These are phyloP conservation scores for Oryzias sinensis DNA, from an alignment of 2,797 vertebrate species.

Conservation along the genomic window DNA sequence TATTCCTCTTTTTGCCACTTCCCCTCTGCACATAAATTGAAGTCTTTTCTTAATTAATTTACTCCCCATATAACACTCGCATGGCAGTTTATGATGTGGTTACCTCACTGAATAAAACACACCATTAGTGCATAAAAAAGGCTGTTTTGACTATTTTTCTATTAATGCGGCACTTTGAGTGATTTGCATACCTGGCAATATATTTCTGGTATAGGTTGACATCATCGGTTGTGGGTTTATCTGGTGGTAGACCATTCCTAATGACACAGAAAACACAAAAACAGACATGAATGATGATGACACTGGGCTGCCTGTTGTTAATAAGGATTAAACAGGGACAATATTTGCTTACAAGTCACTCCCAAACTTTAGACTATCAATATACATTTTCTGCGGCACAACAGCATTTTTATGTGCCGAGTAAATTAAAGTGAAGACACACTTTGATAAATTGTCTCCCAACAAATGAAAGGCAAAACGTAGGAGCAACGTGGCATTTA, in stretches of 20 bases:
- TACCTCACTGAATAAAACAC: slow-evolving; percentile 71
- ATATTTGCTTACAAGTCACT: slow-evolving; percentile 81
- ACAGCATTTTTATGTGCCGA: slow-evolving; percentile 69
- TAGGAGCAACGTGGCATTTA: slow-evolving; percentile 71
- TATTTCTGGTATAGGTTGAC: slow-evolving; percentile 99
- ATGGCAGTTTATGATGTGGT: slow-evolving; percentile 45
- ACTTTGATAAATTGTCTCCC: slow-evolving; percentile 80
- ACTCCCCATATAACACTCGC: slow-evolving; percentile 59
- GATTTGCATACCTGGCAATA: slow-evolving; percentile 97
- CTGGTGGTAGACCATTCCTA: slow-evolving; percentile 98
- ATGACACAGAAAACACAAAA: slow-evolving; percentile 72
- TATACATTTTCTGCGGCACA: slow-evolving; percentile 79
- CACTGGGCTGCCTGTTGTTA: slow-evolving; percentile 69
- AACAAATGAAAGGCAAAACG: slow-evolving; percentile 75
- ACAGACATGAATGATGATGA: slow-evolving; percentile 79
- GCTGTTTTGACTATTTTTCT: slow-evolving; percentile 64
- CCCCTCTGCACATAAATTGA: slow-evolving; percentile 69
- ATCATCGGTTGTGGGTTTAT: slow-evolving; percentile 95
- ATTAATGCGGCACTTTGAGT: slow-evolving; percentile 43
- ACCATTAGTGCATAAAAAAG: slow-evolving; percentile 56
- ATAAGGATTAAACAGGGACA: slow-evolving; percentile 83
- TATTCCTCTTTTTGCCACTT: slow-evolving; percentile 63
- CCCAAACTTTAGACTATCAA: slow-evolving; percentile 81
- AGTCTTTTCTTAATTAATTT: slow-evolving; percentile 73
- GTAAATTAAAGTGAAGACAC: slow-evolving; percentile 73